Conservation (phyloP, 2,113 vertebrate species). For the Ranitomeya variabilis region DNA sequence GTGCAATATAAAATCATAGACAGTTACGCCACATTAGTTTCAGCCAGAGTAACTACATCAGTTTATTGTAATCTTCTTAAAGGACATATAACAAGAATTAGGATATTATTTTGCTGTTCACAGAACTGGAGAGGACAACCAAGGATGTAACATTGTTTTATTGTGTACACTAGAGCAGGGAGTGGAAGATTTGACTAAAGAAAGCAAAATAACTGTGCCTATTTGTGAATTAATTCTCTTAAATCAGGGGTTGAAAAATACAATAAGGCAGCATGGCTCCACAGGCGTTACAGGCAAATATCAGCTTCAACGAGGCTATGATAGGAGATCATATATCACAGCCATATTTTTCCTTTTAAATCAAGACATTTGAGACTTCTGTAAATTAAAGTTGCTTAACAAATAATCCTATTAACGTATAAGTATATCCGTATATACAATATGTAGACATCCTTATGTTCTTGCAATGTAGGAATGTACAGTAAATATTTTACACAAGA, state of each 20-base stretch:
- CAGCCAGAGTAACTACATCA: constrained; percentile 4
- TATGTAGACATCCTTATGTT: background rate
- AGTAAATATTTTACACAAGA: too few species aligned
- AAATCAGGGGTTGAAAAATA: background rate
- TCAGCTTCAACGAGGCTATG: background rate
- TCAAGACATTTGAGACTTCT: background rate
- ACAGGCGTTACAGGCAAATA: background rate
- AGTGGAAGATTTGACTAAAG: background rate
- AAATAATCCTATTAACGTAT: background rate
- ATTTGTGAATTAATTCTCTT: constrained; percentile 28
- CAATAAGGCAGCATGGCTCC: background rate
- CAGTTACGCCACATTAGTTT: background rate
- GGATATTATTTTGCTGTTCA: constrained; percentile 34
- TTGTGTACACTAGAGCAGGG: background rate
- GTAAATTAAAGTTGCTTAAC: constrained; percentile 22
- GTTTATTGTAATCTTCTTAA: constrained; percentile 27
- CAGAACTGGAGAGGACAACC: constrained; percentile 38
- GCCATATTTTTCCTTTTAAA: background rate
- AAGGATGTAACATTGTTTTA: constrained; percentile 33
- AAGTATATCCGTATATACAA: background rate
- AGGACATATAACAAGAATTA: constrained; percentile 24
- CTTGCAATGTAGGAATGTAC: background rate
- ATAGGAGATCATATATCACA: constrained; percentile 34
- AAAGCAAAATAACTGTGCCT: constrained; percentile 29
- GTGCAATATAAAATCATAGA: background rate